Conservation (phyloP, 2,113 vertebrate genomes). For the Thymallus thymallus region DNA sequence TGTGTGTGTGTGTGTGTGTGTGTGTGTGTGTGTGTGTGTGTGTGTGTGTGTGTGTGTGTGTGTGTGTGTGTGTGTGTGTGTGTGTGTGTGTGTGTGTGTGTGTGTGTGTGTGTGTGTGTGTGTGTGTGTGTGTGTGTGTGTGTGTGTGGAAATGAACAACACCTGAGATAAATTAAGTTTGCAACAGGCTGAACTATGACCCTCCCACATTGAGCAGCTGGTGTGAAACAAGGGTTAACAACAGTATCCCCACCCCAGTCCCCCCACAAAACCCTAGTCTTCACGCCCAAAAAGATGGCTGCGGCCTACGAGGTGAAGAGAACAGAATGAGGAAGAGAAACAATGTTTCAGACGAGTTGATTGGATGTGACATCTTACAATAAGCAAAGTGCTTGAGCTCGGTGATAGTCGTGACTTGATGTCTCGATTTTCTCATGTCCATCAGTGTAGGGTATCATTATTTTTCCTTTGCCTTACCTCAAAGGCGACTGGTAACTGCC, state of each 20-base stretch:
- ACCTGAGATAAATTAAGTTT: constrained; percentile 74
- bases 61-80: too few relatives aligned
- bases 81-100: background rate
- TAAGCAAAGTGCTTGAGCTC: constrained; percentile 42
- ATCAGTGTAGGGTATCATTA: too few relatives aligned
- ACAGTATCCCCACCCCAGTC: constrained; percentile 36
- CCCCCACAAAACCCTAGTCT: too few relatives aligned
- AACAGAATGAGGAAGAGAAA: constrained; percentile 21
- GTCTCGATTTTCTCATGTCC: constrained; percentile 2
- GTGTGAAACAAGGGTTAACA: constrained; percentile 79
- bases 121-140: background rate
- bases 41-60: constrained; percentile 22
- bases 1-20: background rate
- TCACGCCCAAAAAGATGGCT: background rate
- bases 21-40: constrained; percentile 6
- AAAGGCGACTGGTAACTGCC: too few relatives aligned
- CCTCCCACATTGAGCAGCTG: constrained; percentile 66
- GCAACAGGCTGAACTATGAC: constrained; percentile 71
- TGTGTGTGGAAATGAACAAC: constrained; percentile 63
- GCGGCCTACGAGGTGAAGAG: constrained; percentile 38
- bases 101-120: constrained; percentile 23
- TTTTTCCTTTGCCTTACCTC: too few relatives aligned
- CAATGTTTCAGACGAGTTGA: constrained; percentile 33
- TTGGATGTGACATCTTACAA: constrained; percentile 46
- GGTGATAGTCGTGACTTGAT: constrained; percentile 49